These are phyloP conservation scores for Crenuchus spilurus DNA, from an alignment of 2,797 vertebrate genomes.

Conservation along the genomic window DNA sequence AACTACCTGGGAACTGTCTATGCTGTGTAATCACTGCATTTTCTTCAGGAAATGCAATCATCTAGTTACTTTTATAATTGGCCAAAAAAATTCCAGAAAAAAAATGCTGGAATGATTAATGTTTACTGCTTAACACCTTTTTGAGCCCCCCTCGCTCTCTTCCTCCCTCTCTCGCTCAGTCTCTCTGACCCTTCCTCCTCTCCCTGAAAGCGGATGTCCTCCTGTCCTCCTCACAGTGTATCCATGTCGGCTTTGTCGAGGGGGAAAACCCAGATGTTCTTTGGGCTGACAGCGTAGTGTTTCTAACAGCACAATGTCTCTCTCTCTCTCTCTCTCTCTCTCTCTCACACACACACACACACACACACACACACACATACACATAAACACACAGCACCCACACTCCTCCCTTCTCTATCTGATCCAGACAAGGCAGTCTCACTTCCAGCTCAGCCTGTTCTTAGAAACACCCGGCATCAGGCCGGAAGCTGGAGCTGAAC, in stretches of 20 bases:
- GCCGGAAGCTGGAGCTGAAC: conserved; percentile 46
- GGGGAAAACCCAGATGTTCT: conserved; percentile 60
- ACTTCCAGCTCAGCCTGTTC: conserved; percentile 35
- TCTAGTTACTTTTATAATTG: too few species aligned
- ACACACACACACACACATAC: neutral
- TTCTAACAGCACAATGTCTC: conserved; percentile 33
- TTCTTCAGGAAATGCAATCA: too few species aligned
- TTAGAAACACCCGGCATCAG: conserved; percentile 44
- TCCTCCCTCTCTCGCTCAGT: neutral
- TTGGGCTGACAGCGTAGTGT: conserved; percentile 44
- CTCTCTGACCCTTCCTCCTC: conserved; percentile 23
- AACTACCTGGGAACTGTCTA: too few species aligned
- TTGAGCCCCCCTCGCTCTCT: neutral
- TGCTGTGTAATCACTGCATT: too few species aligned
- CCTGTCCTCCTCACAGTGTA: conserved; percentile 50
- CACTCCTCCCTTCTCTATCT: conserved; percentile 44
- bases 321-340: conserved; percentile 5
- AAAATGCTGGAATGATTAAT: too few species aligned
- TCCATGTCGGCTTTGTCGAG: conserved; percentile 54
- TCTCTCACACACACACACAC: neutral
- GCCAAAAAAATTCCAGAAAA: too few species aligned
- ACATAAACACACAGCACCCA: too few species aligned
- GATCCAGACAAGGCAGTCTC: conserved; percentile 42
- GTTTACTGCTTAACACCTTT: too few species aligned
- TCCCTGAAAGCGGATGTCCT: conserved; percentile 43